A percentile compares a stretch with the other conserved stretches of the same genome.
phyloP scores from a whole-genome alignment of 1,140 invertebrate species.

The Philotrypesis tridentata region DNA sequence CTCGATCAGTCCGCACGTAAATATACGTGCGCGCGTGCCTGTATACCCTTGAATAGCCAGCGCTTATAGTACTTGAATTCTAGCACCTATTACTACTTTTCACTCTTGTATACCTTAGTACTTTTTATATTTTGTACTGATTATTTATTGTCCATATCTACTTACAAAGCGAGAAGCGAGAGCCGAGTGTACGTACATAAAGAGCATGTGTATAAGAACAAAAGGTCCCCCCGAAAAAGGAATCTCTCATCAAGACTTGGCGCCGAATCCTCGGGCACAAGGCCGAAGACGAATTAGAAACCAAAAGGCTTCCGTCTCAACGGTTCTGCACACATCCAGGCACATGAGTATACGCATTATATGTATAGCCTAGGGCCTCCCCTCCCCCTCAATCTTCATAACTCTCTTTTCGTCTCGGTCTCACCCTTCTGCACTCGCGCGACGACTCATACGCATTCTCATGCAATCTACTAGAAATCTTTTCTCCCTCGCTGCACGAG shows the following conservation, averaged over 20 bases:
- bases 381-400: slow-evolving; percentile 3
- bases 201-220: too few species aligned
- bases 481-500: background rate
- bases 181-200: too few species aligned
- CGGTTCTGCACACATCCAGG: background rate
- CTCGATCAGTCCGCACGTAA: background rate
- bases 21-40: too few species aligned
- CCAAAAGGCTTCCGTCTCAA: background rate
- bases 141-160: too few species aligned
- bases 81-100: too few species aligned
- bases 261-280: too few species aligned
- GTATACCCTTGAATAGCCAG: background rate
- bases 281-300: slow-evolving; percentile 12
- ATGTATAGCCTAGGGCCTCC: background rate
- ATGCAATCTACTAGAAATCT: slow-evolving; percentile 2
- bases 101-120: too few species aligned
- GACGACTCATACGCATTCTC: background rate
- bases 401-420: background rate
- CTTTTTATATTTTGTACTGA: too few species aligned
- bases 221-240: too few species aligned
- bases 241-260: too few species aligned
- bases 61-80: background rate
- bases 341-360: background rate
- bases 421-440: background rate
- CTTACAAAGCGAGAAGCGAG: too few species aligned